A percentile compares a stretch with the other conserved stretches of the same genome.
Evolutionary conservation across 2,113 vertebrate genomes (phyloP).

Genomic region (Lipophrys pholis): DNA sequence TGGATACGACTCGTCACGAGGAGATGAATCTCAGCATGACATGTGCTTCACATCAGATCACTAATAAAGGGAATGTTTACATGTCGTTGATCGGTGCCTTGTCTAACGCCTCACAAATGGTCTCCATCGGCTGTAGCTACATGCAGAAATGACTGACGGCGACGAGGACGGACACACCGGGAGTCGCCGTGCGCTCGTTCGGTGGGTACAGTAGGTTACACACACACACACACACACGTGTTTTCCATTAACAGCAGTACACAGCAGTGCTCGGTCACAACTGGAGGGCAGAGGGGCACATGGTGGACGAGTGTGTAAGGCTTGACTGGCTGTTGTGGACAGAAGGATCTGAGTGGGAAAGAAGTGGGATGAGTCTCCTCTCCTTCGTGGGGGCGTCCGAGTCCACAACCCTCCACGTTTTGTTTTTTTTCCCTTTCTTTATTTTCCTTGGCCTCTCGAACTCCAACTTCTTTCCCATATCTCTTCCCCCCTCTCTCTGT

Average conservation of each 20-base stretch:
- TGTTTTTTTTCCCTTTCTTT: slow-evolving; percentile 6
- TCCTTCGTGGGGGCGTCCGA: neutral
- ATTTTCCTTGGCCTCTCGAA: slow-evolving; percentile 8
- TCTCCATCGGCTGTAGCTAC: slow-evolving; percentile 42
- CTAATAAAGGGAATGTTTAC: slow-evolving; percentile 51
- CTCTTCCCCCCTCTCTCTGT: slow-evolving; percentile 12
- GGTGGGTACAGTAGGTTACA: slow-evolving; percentile 31
- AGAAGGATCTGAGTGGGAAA: slow-evolving; percentile 33
- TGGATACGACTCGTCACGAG: slow-evolving; percentile 4
- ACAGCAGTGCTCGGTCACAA: too few species aligned
- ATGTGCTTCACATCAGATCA: slow-evolving; percentile 48
- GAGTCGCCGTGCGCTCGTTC: slow-evolving; percentile 66
- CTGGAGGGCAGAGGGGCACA: slow-evolving; percentile 29
- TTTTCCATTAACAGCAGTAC: slow-evolving; percentile 58
- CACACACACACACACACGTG: slow-evolving; percentile 36
- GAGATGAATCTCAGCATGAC: slow-evolving; percentile 19
- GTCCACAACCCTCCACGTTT: slow-evolving; percentile 9
- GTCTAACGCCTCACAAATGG: slow-evolving; percentile 20
- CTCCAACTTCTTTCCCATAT: neutral
- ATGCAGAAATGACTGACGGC: slow-evolving; percentile 53
- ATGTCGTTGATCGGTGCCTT: slow-evolving; percentile 26
- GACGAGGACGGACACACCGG: slow-evolving; percentile 35
- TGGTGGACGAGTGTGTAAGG: slow-evolving; percentile 69
- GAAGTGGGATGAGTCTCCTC: slow-evolving; percentile 22
- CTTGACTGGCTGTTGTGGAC: slow-evolving; percentile 70